Conservation (phyloP, 2,797 vertebrate genomes). For the Halcyon chelicuti region DNA sequence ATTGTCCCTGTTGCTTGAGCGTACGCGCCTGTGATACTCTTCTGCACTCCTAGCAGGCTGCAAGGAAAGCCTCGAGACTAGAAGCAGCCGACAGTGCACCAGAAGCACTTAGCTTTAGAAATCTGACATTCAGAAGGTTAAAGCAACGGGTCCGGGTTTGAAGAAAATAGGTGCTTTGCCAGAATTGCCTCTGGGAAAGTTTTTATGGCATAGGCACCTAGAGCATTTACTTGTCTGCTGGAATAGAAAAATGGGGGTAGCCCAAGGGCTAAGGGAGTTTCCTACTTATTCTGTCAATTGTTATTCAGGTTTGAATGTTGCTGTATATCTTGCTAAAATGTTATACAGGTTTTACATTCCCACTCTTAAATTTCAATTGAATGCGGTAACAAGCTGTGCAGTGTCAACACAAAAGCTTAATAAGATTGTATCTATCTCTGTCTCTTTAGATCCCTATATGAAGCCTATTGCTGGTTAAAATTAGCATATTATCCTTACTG, state of each 20-base stretch:
- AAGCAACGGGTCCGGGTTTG: background rate
- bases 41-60: background rate
- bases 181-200: conserved; percentile 53
- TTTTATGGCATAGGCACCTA: conserved; percentile 33
- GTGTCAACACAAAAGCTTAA: conserved; percentile 56
- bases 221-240: conserved; percentile 17
- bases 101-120: conserved; percentile 15
- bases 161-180: conserved; percentile 11
- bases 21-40: conserved; percentile 16
- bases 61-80: conserved; percentile 35
- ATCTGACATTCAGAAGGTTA: conserved; percentile 46
- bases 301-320: conserved; percentile 20
- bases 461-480: conserved; percentile 34
- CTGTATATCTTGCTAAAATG: conserved; percentile 38
- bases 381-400: conserved; percentile 49
- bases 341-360: conserved; percentile 27
- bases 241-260: conserved; percentile 24
- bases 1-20: background rate
- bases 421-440: conserved; percentile 24
- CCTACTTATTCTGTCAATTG: background rate
- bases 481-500: conserved; percentile 36
- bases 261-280: conserved; percentile 60
- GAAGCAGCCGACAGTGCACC: background rate
- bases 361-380: background rate
- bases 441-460: conserved; percentile 35